Evolutionary conservation across 2,113 vertebrate genomes (phyloP).

Genomic region (Neodontobutis hainanensis): DNA sequence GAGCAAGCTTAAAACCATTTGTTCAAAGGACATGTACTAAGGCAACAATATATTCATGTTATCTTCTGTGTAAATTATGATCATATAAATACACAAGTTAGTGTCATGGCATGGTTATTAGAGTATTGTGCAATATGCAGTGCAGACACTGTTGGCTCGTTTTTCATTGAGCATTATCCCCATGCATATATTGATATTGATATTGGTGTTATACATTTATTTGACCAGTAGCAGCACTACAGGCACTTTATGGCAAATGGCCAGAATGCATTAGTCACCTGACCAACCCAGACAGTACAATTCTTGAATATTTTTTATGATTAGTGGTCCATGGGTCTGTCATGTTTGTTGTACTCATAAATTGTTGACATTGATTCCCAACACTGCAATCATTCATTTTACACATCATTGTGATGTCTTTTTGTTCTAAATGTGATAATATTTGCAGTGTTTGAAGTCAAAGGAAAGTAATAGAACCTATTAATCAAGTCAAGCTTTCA

Average conservation of each 20-base stretch:
- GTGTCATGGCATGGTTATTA: not conserved
- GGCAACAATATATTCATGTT: not conserved
- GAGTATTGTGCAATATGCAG: not conserved
- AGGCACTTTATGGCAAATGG: not conserved
- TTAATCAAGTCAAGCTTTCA: no score
- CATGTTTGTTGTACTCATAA: not conserved
- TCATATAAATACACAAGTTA: not conserved
- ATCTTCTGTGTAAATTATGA: no score
- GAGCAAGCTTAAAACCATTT: not conserved
- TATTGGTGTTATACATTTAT: not conserved
- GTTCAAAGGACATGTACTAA: not conserved
- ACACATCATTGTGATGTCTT: no score
- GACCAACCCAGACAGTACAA: not conserved
- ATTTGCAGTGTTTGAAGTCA: no score
- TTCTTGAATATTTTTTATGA: not conserved
- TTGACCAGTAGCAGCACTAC: constrained; percentile 5
- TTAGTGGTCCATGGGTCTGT: not conserved
- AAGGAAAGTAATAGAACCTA: no score
- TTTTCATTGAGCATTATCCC: not conserved
- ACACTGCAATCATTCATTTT: no score
- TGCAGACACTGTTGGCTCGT: not conserved
- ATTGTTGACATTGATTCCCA: not conserved
- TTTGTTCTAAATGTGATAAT: no score
- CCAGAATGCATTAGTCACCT: constrained; percentile 9
- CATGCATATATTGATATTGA: not conserved